These are phyloP conservation scores for Pogonocichla stellata DNA, from an alignment of 2,113 vertebrate species.

Conservation along the genomic window DNA sequence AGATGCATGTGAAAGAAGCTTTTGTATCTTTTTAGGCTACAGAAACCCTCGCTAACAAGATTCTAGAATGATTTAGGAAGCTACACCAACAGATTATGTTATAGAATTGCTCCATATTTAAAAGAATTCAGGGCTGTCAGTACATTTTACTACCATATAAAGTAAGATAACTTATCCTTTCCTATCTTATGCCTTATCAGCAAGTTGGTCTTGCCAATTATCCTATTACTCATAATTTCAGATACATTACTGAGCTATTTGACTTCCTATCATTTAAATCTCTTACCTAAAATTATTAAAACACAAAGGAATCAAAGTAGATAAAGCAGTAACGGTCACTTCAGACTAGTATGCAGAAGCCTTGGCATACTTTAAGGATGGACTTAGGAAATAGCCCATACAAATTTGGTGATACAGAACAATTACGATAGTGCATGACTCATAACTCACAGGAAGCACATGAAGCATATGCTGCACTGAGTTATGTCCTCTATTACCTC, in stretches of 20 bases:
- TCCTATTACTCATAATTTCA: neutral
- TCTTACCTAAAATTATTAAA: neutral
- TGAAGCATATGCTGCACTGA: neutral
- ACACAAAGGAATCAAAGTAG: neutral
- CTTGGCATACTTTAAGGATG: neutral
- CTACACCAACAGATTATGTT: neutral
- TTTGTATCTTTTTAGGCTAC: neutral
- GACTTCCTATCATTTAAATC: neutral
- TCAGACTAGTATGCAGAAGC: neutral
- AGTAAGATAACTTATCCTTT: neutral
- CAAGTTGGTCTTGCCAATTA: slow-evolving; percentile 9
- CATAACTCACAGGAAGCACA: neutral
- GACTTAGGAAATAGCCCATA: neutral
- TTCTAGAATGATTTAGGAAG: neutral
- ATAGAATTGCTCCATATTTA: neutral
- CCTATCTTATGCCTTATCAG: slow-evolving; percentile 15
- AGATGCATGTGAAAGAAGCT: neutral
- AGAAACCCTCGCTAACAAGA: neutral
- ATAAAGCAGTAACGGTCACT: neutral
- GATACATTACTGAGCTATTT: neutral
- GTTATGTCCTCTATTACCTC: neutral
- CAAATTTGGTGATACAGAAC: neutral
- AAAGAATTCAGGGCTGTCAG: slow-evolving; percentile 30
- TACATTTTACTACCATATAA: neutral
- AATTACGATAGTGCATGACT: neutral